Conservation (phyloP, 2,113 vertebrate genomes). For the Hippocampus mohnikei region DNA sequence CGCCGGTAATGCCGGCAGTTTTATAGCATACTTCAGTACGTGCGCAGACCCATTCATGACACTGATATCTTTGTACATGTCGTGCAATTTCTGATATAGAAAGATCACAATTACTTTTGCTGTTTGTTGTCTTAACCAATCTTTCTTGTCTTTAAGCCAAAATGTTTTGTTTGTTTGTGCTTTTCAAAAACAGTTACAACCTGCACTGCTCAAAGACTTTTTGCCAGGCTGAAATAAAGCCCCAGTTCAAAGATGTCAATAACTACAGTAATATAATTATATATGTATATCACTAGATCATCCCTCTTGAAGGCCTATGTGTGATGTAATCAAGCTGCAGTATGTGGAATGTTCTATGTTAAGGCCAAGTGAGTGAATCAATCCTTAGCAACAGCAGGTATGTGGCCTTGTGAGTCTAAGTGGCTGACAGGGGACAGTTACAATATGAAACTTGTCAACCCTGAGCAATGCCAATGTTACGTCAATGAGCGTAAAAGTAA, state of each 20-base stretch:
- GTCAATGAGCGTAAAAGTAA: not conserved
- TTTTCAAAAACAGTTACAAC: not conserved
- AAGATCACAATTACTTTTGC: not conserved
- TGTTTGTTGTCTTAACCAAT: too few relatives aligned
- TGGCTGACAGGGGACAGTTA: not conserved
- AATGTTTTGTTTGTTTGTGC: not conserved
- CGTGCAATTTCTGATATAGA: not conserved
- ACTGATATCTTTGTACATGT: not conserved
- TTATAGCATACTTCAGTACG: constrained; percentile 20
- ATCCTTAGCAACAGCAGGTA: not conserved
- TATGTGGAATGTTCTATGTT: not conserved
- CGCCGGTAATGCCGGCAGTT: constrained; percentile 23
- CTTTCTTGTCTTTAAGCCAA: not conserved
- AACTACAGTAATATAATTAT: not conserved
- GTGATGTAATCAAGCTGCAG: not conserved
- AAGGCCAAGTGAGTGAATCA: not conserved
- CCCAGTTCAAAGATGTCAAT: not conserved
- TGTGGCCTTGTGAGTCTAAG: not conserved
- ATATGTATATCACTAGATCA: not conserved
- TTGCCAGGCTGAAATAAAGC: not conserved
- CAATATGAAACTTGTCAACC: not conserved
- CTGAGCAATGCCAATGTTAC: not conserved
- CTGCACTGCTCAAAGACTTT: not conserved
- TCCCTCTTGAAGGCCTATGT: not conserved
- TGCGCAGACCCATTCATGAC: not conserved